phyloP scores from a whole-genome alignment of 2,797 vertebrate genomes.

The Ptychadena robeensis region DNA sequence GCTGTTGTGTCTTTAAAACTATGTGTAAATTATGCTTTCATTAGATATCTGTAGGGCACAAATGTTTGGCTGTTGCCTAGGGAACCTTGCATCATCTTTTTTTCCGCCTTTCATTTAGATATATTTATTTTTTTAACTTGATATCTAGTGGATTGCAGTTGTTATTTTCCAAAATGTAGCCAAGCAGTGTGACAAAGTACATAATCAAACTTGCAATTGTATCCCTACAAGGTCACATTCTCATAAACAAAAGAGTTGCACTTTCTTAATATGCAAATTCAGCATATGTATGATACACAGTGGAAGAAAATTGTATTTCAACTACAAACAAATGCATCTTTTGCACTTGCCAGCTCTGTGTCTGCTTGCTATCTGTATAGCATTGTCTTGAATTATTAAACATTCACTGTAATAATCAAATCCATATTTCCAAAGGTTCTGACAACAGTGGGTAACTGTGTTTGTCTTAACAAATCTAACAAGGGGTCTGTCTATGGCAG shows the following conservation, averaged over 20 bases:
- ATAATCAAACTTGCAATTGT: constrained; percentile 41
- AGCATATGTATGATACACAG: constrained; percentile 29
- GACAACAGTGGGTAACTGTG: constrained; percentile 53
- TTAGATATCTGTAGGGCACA: not conserved
- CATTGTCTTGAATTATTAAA: constrained; percentile 57
- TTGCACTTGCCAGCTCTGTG: constrained; percentile 33
- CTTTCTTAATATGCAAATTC: constrained; percentile 50
- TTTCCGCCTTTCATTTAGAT: constrained; percentile 5
- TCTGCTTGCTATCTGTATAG: constrained; percentile 46
- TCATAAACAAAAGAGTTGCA: constrained; percentile 34
- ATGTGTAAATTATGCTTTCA: not conserved
- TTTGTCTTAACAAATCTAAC: constrained; percentile 48
- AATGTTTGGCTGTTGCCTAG: constrained; percentile 7
- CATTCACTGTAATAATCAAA: constrained; percentile 52
- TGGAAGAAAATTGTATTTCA: constrained; percentile 50
- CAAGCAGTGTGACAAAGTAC: constrained; percentile 46
- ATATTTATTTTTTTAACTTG: constrained; percentile 18
- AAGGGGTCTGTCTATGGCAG: not conserved
- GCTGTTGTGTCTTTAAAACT: no score
- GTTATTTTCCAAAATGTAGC: constrained; percentile 41
- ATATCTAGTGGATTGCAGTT: not conserved
- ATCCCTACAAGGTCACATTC: constrained; percentile 51
- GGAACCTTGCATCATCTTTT: constrained; percentile 4
- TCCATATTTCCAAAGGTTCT: constrained; percentile 48
- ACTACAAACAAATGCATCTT: constrained; percentile 50